These are phyloP conservation scores for Ricordea florida DNA, from an alignment of 92 coral and sea anemone genomes.

Conservation along the genomic window DNA sequence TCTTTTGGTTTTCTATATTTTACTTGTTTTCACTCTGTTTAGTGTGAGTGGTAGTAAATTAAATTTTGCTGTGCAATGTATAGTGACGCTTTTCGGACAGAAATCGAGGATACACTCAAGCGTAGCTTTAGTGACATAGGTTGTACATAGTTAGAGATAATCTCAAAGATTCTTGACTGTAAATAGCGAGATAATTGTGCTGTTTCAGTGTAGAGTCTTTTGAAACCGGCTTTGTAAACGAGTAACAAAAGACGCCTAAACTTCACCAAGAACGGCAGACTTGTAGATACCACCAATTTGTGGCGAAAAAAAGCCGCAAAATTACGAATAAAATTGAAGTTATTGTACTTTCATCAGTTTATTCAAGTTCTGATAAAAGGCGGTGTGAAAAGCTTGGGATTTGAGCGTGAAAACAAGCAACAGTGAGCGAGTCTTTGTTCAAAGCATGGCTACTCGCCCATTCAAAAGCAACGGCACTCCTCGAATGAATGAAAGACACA, in stretches of 20 bases:
- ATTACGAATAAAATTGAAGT: constrained; percentile 5
- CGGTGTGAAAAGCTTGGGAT: background rate
- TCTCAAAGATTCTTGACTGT: constrained; percentile 42
- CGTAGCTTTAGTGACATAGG: background rate
- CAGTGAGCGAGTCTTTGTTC: constrained; percentile 34
- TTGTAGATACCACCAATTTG: constrained; percentile 18
- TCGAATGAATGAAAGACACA: constrained; percentile 56
- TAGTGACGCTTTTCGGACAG: constrained; percentile 32
- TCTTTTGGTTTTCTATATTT: constrained; percentile 24
- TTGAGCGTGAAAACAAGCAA: background rate
- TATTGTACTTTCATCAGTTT: background rate
- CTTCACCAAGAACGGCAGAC: constrained; percentile 2
- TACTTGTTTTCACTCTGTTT: background rate
- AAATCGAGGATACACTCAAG: constrained; percentile 30
- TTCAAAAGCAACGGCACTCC: constrained; percentile 43
- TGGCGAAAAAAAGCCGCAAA: constrained; percentile 12
- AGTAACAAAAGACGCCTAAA: constrained; percentile 22
- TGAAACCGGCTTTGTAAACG: constrained; percentile 49
- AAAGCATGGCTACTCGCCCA: constrained; percentile 13
- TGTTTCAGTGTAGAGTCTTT: constrained; percentile 6
- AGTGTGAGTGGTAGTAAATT: constrained; percentile 34
- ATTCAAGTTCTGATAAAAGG: background rate
- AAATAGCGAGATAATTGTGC: constrained; percentile 32
- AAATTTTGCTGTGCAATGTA: constrained; percentile 37
- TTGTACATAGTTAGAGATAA: constrained; percentile 38